Percentiles rank a stretch among this genome's conserved stretches.
Conservation (phyloP, 2,888 invertebrate genomes). For the Bombylius major region DNA sequence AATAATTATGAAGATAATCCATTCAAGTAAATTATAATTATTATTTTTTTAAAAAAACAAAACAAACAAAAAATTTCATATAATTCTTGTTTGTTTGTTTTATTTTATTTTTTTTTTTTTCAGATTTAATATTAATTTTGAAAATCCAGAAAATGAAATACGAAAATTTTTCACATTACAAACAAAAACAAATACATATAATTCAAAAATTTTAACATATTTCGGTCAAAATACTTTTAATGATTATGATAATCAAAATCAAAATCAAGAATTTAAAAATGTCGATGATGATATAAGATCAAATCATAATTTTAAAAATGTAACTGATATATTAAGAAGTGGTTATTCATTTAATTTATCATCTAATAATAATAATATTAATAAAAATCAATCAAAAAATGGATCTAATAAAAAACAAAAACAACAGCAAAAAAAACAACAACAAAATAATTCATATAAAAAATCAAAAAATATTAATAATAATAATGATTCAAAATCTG, state of each 20-base stretch:
- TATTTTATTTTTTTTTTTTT: constrained; percentile 4
- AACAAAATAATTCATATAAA: too few relatives aligned
- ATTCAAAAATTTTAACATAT: constrained; percentile 2
- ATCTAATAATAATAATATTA: too few relatives aligned
- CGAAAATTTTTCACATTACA: constrained; percentile 10
- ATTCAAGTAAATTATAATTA: constrained; percentile 7
- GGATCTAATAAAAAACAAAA: too few relatives aligned
- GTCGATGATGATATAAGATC: not conserved
- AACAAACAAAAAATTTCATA: not conserved
- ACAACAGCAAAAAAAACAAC: too few relatives aligned
- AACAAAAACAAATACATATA: not conserved
- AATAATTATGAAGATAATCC: constrained; percentile 6
- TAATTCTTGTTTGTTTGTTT: not conserved
- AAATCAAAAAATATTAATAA: too few relatives aligned
- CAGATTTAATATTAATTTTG: constrained; percentile 17
- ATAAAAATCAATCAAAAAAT: too few relatives aligned
- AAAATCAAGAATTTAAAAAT: constrained; percentile 17
- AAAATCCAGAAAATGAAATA: constrained; percentile 14
- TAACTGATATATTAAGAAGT: too few relatives aligned
- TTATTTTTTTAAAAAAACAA: not conserved
- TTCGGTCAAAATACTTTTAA: constrained; percentile 2
- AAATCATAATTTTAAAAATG: too few relatives aligned
- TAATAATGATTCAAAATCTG: too few relatives aligned
- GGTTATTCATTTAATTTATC: too few relatives aligned
- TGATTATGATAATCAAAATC: constrained; percentile 41